Percentiles rank a stretch among this genome's conserved stretches.
Evolutionary conservation across 2,797 vertebrate species (phyloP).

Genomic region (Buphagus erythrorhynchus): DNA sequence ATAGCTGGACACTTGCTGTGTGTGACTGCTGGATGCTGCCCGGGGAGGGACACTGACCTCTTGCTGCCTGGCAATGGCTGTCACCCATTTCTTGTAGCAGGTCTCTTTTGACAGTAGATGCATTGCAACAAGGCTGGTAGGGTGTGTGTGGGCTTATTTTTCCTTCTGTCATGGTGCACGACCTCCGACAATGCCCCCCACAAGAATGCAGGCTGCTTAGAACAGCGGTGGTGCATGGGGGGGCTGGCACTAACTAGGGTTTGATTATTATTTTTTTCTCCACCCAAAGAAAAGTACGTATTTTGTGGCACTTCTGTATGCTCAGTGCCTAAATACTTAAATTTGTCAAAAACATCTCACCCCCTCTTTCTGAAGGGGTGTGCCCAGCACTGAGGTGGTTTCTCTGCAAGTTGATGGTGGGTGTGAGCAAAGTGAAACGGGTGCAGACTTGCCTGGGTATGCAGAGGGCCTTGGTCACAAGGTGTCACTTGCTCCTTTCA

Average conservation of each 20-base stretch:
- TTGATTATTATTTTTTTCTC: neutral
- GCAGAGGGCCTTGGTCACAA: neutral
- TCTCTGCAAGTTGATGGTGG: neutral
- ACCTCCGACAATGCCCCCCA: neutral
- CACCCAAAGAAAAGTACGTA: neutral
- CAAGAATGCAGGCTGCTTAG: neutral
- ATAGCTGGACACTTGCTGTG: neutral
- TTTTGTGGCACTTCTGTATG: neutral
- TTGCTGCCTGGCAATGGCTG: neutral
- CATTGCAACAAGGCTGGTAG: neutral
- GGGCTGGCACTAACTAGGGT: neutral
- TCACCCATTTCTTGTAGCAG: accelerated
- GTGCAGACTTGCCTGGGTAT: neutral
- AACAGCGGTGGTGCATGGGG: neutral
- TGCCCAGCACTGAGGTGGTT: neutral
- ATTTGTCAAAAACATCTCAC: accelerated
- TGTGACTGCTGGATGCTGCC: neutral
- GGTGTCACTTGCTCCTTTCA: neutral
- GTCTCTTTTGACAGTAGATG: neutral
- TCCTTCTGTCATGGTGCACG: neutral
- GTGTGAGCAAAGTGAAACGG: neutral
- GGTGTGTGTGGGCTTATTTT: neutral
- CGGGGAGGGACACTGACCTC: neutral
- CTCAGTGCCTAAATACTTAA: neutral
- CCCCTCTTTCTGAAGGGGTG: neutral